Percentiles rank a stretch among this genome's conserved stretches.
phyloP scores from a whole-genome alignment of 1,140 invertebrate genomes.

The Drosophila setifemur region DNA sequence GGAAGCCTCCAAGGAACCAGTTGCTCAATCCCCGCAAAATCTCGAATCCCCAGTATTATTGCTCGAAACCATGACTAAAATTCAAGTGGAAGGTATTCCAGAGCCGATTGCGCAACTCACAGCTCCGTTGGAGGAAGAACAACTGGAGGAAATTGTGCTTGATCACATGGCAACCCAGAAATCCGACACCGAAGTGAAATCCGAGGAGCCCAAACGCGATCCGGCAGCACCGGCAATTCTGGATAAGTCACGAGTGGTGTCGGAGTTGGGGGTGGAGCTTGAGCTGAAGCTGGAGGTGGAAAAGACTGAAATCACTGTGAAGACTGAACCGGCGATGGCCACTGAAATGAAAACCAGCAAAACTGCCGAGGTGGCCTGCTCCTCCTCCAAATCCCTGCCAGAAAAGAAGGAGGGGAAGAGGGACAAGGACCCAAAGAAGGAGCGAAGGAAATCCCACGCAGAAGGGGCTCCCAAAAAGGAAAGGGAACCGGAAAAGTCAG shows the following conservation, averaged over 20 bases:
- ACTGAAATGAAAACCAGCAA: not conserved
- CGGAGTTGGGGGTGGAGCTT: not conserved
- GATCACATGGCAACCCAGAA: not conserved
- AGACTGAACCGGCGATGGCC: not conserved
- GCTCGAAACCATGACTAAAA: too few species aligned
- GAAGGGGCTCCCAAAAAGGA: not conserved
- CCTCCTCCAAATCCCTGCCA: not conserved
- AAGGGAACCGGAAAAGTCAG: not conserved
- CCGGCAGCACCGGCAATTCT: not conserved
- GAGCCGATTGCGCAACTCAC: not conserved
- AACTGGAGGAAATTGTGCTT: not conserved
- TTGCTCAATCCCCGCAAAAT: too few species aligned
- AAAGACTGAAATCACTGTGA: not conserved
- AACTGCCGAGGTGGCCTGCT: too few species aligned
- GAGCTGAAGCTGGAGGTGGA: not conserved
- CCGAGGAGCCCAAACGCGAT: not conserved
- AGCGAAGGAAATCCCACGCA: not conserved
- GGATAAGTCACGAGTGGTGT: not conserved
- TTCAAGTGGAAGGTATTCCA: too few species aligned
- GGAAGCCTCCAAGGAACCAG: too few species aligned
- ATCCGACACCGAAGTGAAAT: not conserved
- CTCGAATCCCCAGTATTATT: too few species aligned
- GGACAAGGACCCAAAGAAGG: not conserved
- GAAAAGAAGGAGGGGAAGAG: too few species aligned
- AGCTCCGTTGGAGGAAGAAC: not conserved